phyloP scores from a whole-genome alignment of 2,797 vertebrate genomes.

The Lerista edwardsae region DNA sequence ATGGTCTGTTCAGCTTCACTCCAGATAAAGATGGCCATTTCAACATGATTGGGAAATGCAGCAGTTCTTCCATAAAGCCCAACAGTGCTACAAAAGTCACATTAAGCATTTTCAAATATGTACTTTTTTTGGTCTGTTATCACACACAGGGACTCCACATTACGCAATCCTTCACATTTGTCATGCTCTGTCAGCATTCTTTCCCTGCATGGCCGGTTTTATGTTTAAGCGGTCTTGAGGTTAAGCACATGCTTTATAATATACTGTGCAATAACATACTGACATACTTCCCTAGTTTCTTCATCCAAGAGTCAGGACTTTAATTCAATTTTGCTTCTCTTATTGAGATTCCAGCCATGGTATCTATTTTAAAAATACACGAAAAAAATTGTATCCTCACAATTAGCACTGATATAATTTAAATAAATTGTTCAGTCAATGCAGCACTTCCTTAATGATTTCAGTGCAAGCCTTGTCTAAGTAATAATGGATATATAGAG shows the following conservation, averaged over 20 bases:
- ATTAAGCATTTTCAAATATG: background rate
- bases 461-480: slow-evolving; percentile 1
- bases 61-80: fast-evolving
- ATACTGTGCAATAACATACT: slow-evolving; percentile 36
- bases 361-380: background rate
- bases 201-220: slow-evolving; percentile 53
- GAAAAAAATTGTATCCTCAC: background rate
- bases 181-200: slow-evolving; percentile 46
- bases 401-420: slow-evolving; percentile 20
- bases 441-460: background rate
- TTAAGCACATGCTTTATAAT: slow-evolving; percentile 60
- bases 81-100: background rate
- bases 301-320: background rate
- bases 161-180: slow-evolving; percentile 44
- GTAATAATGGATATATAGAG: slow-evolving; percentile 24
- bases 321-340: slow-evolving; percentile 40
- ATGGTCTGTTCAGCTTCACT: background rate
- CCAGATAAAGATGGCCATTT: slow-evolving; percentile 29
- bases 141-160: fast-evolving
- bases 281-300: background rate
- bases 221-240: slow-evolving; percentile 35
- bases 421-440: background rate
- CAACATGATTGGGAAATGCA: slow-evolving; percentile 16
- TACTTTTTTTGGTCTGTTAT: slow-evolving; percentile 10
- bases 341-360: fast-evolving